phyloP scores from a whole-genome alignment of 2,113 vertebrate species.

The Xenopus tropicalis region DNA sequence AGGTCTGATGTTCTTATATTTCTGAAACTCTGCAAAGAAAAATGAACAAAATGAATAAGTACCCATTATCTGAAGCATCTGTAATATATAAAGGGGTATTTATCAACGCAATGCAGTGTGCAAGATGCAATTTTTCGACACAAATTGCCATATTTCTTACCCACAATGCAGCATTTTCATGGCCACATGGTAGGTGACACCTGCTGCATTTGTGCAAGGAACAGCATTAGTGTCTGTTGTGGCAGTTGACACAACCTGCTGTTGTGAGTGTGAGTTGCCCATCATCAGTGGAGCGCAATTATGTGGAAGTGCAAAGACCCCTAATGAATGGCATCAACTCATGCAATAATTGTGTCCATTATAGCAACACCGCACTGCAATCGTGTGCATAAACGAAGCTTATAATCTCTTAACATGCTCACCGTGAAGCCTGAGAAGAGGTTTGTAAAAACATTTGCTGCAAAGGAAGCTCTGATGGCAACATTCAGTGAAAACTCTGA shows the following conservation, averaged over 20 bases:
- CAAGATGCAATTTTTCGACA: no score
- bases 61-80: background rate
- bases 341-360: background rate
- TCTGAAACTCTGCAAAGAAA: no score
- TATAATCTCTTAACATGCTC: background rate
- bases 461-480: background rate
- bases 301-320: background rate
- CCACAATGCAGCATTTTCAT: no score
- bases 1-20: background rate
- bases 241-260: no score
- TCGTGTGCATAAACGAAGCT: background rate
- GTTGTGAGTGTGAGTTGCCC: no score
- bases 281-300: no score
- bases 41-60: no score
- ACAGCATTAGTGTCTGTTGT: no score
- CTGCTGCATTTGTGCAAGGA: no score
- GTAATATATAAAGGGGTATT: background rate
- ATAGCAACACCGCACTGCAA: background rate
- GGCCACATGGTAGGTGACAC: no score
- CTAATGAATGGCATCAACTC: background rate
- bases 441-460: background rate
- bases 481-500: conserved; percentile 9
- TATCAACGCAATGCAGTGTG: no score
- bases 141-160: background rate
- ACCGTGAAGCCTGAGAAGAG: background rate